Conservation (phyloP, 2,888 invertebrate species). For the Mythimna vitellina region DNA sequence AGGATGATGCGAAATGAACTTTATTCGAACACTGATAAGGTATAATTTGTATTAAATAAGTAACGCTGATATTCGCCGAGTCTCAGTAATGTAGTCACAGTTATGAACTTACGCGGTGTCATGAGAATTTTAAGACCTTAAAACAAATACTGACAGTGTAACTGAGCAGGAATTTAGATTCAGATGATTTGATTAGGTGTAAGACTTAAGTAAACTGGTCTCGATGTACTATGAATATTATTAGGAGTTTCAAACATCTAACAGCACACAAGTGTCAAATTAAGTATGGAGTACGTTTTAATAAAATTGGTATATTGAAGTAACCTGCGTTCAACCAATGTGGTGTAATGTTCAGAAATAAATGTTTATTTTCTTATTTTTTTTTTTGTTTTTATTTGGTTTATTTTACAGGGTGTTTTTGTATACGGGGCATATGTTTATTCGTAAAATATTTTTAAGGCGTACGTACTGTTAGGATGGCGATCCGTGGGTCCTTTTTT, state of each 20-base stretch:
- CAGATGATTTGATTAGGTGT: conserved; percentile 11
- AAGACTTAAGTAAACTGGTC: conserved; percentile 6
- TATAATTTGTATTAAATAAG: no score
- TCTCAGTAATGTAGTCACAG: no score
- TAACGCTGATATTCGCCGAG: no score
- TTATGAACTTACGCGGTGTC: no score
- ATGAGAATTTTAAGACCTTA: not conserved
- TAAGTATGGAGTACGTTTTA: conserved; percentile 25
- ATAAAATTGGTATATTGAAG: conserved; percentile 12
- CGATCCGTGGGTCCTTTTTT: no score
- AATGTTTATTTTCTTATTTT: conserved; percentile 74
- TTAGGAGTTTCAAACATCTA: not conserved
- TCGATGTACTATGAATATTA: conserved; percentile 7
- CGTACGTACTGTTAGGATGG: no score
- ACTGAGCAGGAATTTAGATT: conserved; percentile 10
- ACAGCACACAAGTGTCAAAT: conserved; percentile 47
- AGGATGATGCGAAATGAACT: no score
- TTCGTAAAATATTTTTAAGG: not conserved
- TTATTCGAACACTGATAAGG: no score
- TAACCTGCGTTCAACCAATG: conserved; percentile 43
- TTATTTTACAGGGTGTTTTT: conserved; percentile 66
- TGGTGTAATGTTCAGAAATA: conserved; percentile 67
- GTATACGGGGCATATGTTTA: conserved; percentile 26
- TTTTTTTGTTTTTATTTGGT: conserved; percentile 68
- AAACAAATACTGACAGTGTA: conserved; percentile 4